phyloP scores from a whole-genome alignment of 37 sponge, comb jelly and placozoan species.

The Lycopodina hypogea region DNA sequence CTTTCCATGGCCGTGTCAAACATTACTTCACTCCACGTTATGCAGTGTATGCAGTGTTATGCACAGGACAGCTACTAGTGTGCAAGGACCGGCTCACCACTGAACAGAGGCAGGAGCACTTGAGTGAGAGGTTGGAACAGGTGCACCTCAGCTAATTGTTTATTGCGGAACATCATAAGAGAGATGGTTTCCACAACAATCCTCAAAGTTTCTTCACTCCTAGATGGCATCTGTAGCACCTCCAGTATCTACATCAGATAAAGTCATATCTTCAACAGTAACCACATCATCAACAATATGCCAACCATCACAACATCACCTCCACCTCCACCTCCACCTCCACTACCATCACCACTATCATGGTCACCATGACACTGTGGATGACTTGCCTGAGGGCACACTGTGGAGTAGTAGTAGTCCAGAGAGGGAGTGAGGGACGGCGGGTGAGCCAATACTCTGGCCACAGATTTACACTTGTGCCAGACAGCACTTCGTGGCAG shows the following conservation, averaged over 20 bases:
- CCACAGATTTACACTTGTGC: conserved; percentile 55
- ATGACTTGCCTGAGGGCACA: conserved; percentile 73
- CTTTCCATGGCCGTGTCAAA: too few species aligned
- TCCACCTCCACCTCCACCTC: background rate
- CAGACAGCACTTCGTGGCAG: conserved; percentile 20
- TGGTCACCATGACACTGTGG: background rate
- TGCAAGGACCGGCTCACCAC: too few species aligned
- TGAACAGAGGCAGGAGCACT: conserved; percentile 8
- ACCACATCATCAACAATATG: too few species aligned
- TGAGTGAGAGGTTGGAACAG: conserved; percentile 32
- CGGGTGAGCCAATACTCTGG: conserved; percentile 54
- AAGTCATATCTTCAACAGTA: background rate
- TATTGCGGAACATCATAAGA: conserved; percentile 38
- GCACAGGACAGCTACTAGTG: too few species aligned
- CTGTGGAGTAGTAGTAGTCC: conserved; percentile 50
- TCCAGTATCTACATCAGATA: conserved; percentile 17
- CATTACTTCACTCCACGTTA: too few species aligned
- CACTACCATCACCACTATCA: background rate
- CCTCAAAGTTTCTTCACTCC: conserved; percentile 15
- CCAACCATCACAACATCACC: too few species aligned
- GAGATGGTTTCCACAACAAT: conserved; percentile 46
- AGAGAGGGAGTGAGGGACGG: conserved; percentile 39
- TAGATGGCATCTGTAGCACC: conserved; percentile 8
- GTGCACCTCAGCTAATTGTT: conserved; percentile 5
- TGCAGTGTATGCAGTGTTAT: too few species aligned